These are phyloP conservation scores for Apantesis nais DNA, from an alignment of 2,888 invertebrate genomes.

Conservation along the genomic window DNA sequence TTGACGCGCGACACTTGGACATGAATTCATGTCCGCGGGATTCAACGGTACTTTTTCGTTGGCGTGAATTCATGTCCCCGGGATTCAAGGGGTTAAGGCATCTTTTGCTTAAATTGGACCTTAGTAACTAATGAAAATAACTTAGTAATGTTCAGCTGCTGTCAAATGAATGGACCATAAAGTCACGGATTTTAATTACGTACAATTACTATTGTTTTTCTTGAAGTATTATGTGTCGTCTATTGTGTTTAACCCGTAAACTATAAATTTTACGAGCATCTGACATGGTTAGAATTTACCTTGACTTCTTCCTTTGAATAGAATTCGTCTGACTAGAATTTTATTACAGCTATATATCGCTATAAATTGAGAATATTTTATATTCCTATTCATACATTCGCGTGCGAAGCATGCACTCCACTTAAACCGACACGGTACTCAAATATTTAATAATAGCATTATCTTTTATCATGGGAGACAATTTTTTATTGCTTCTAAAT, in stretches of 20 bases:
- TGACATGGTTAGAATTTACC: background rate
- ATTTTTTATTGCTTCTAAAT: too few relatives aligned
- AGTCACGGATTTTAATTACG: slow-evolving; percentile 38
- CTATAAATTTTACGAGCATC: slow-evolving; percentile 11
- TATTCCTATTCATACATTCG: background rate
- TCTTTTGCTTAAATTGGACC: too few relatives aligned
- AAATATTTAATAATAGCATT: too few relatives aligned
- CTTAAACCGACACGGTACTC: too few relatives aligned
- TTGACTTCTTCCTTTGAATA: background rate
- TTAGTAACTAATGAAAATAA: too few relatives aligned
- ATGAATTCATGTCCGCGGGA: too few relatives aligned
- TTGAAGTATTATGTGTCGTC: slow-evolving; percentile 17
- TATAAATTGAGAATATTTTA: background rate
- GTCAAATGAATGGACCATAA: slow-evolving; percentile 29
- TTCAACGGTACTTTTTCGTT: too few relatives aligned
- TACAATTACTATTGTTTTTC: slow-evolving; percentile 44
- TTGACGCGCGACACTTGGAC: too few relatives aligned
- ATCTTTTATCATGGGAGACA: too few relatives aligned
- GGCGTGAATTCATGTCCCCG: too few relatives aligned
- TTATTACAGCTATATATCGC: background rate
- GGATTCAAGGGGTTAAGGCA: too few relatives aligned
- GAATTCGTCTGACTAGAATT: background rate
- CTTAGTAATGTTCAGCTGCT: too few relatives aligned
- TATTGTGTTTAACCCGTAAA: slow-evolving; percentile 28
- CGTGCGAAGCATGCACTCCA: background rate